Evolutionary conservation across 2,113 vertebrate genomes (phyloP), one percentile per base, ranked within the genome.

Genomic region (Nothobranchius furzeri): DNA sequence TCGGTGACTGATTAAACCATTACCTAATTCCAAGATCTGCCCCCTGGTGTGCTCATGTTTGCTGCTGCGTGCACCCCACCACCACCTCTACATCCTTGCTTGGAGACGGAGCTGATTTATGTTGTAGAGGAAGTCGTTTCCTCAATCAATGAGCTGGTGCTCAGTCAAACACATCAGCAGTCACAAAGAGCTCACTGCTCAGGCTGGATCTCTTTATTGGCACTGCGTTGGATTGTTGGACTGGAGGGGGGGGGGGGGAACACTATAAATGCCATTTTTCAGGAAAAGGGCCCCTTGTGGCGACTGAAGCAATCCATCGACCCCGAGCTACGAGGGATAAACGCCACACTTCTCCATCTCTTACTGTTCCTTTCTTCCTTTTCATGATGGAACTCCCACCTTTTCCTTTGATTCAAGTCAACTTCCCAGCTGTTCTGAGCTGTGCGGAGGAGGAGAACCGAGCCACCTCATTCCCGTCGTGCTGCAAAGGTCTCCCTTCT

Each of bases 1-100:
- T 85, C 83, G 84, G 78, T 78, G 85, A 90, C 87, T 86, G 88
- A 90, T 90, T 89, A 83, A 90, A 85, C 84, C 83, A 89, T 87
- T 88, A 87, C 73, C 78, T 68, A 78, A 76, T 68, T 70, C 53
- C 42, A 36, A 77, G 72, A 83, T 73, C 64, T 7, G 40, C 70
- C 68, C 68, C 74, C 70, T 57, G 60, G 73, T 81, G 80, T 74
- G 76, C 64, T 76, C 48, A 53, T 79, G 78, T 82, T 63, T 69
- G 63, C 66, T 71, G 58, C 75, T 61, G 70, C 58, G 47, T 35
- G 25, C 45, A 15, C 50, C n/a, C 55, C 20, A 12, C 14, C 14
- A 9, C 48, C 48, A 8, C 14, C 48, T 9, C 48, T n/a, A 17
- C 24, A 59, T 7, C 37, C 37, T 7, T 40, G 37, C 37, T 40